Evolutionary conservation across 1,140 invertebrate species (phyloP), one percentile per base, ranked within the genome.

Genomic region (Proales similis): DNA sequence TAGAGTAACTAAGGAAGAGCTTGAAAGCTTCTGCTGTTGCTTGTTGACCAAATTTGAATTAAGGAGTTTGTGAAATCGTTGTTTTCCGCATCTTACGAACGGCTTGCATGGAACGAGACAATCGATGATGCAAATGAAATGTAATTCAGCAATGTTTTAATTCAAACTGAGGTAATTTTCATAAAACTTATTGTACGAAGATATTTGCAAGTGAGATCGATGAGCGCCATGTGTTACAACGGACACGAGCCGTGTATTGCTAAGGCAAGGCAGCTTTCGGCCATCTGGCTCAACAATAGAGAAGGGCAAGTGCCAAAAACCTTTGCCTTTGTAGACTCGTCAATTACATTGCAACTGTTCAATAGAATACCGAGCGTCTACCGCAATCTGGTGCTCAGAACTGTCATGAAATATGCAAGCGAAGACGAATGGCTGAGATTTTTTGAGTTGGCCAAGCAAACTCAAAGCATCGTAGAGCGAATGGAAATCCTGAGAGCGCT

Each of bases 111-210:
- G 51, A 57, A 42, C 19, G 11, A 12, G 3, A 24, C 29, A 14
- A n/a, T 14, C 7, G 36, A 57, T 42, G 51, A 57, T 9, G 51
- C 51, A 5, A 57, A 57, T 57, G 51, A 57, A 24, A 24, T 57
- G 51, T 57, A 57, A 24, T 14, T 42, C 39, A 24, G 17, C 30
- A 20, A 12, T 19, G 30, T 30, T 26, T 20, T 38, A 14, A 39
- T 53, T 14, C 24, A n/a, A n/a, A n/a, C n/a, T 33, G 22, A 4
- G 26, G n/a, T 11, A 20, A 33, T 0, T 49, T 30, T 33, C 20
- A 30, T 30, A 0, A 11, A 49, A 33, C 26, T 49, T 33, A 24
- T 42, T 26, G 32, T n/a, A n/a, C n/a, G n/a, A n/a, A n/a, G 36
- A n/a, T 42, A 24, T 57, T 3, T 57, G 20, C 51, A 57, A 57